Percentiles rank a stretch among this genome's conserved stretches.
Evolutionary conservation across 1,140 invertebrate genomes (phyloP).

Genomic region (Aphaenogaster rudis): DNA sequence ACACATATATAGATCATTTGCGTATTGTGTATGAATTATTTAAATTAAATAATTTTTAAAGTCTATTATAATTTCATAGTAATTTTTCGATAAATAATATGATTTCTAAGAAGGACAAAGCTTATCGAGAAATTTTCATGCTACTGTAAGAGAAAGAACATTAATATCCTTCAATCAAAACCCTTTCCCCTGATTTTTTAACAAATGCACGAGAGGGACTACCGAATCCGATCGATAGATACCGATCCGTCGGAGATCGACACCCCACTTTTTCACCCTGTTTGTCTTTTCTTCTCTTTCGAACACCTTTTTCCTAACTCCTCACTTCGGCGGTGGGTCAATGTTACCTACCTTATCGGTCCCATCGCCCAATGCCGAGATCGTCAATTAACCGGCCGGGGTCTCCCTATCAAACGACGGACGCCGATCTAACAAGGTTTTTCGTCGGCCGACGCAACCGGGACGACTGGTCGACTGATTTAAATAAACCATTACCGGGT

Average conservation of each 20-base stretch:
- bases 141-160: background rate
- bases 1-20: background rate
- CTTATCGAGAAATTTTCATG: background rate
- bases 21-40: background rate
- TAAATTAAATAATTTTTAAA: conserved; percentile 6
- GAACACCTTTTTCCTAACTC: background rate
- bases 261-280: background rate
- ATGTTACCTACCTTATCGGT: conserved; percentile 45
- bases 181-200: conserved; percentile 39
- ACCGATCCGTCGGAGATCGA: conserved; percentile 21
- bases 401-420: conserved; percentile 72
- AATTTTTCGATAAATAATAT: background rate
- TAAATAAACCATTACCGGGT: conserved; percentile 82
- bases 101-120: background rate
- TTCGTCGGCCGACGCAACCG: conserved; percentile 59
- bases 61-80: background rate
- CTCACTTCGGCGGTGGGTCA: background rate
- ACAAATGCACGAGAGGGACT: conserved; percentile 7
- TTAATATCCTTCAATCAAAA: conserved; percentile 8
- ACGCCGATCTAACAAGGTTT: conserved; percentile 75
- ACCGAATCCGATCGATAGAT: conserved; percentile 38
- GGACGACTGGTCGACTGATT: conserved; percentile 73
- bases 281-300: background rate
- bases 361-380: conserved; percentile 52
- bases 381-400: conserved; percentile 77